A percentile compares a stretch with the other conserved stretches of the same genome.
Evolutionary conservation across 2,797 vertebrate species (phyloP).

Genomic region (Falco concolor): DNA sequence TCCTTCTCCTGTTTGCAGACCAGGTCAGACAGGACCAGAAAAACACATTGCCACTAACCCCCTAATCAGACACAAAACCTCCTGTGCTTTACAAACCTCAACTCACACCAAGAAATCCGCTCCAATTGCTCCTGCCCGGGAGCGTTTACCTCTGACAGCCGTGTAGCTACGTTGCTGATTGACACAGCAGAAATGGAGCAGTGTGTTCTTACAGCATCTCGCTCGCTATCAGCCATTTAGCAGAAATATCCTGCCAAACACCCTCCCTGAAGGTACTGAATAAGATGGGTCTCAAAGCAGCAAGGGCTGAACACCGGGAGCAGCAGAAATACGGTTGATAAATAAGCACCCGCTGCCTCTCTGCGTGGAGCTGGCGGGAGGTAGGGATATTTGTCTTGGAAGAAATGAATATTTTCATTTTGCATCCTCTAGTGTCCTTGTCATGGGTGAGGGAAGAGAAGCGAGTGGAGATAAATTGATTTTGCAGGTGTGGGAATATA

Average conservation of each 20-base stretch:
- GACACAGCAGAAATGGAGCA: constrained; percentile 1
- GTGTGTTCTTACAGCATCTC: not conserved
- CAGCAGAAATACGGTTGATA: not conserved
- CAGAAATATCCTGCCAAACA: not conserved
- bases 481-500: not conserved
- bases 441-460: not conserved
- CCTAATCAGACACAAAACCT: not conserved
- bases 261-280: not conserved
- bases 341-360: not conserved
- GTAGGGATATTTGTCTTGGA: not conserved
- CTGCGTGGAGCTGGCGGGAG: not conserved
- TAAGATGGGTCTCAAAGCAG: not conserved
- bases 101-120: not conserved
- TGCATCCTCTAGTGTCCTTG: not conserved
- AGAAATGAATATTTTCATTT: not conserved
- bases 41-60: not conserved
- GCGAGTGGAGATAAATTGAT: not conserved
- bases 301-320: not conserved
- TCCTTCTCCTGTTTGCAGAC: not conserved
- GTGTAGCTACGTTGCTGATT: not conserved
- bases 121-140: not conserved
- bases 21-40: not conserved
- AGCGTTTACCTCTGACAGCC: not conserved
- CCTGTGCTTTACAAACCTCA: not conserved
- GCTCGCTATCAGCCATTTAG: not conserved